Base-by-base conservation (phyloP, 2,113 vertebrate genomes). In the Phrynosoma platyrhinos region DNA sequence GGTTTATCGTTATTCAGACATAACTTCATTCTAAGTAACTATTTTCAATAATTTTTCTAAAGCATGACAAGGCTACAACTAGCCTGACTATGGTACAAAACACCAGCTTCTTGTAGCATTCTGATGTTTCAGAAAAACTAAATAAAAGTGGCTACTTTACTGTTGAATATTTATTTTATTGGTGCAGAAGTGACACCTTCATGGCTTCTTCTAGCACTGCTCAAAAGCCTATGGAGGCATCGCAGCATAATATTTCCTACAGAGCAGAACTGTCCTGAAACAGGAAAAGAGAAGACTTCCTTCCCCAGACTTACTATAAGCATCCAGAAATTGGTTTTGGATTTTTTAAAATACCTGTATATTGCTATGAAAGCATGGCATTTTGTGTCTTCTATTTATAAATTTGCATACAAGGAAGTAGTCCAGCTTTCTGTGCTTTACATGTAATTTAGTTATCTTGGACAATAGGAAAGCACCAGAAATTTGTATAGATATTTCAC, bases 401-500 rank as follows among this genome's bases (percentile, higher is more conserved):
- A 72, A 21, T 75, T 27, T 75, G 21, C 53, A 74, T 27, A n/a
- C 18, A 74, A 5, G 36, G 42, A 55, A 84, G 72, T 84, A 27
- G 30, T 52, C 20, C 68, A 84, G 30, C 9, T 84, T 12, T 53
- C 69, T 74, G 30, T 40, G 42, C 16, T 55, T 4, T 64, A 8
- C 9, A 55, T 74, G 32, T 40, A 55, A 58, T 32, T 66, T 40
- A 75, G 40, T 40, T 69, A 47, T 16, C 55, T 23, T 36, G 8
- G 27, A 53, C 79, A 81, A 7, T 62, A 32, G 3, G 13, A 21
- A 2, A 10, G 18, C 23, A 53, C 5, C 9, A 53, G 42, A 25
- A 47, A 47, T 47, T 47, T 77, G 75, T 42, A 55, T 27, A 72
- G 90, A 87, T 89, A 27, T 78, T 81, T 86, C 84, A 85, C 10